Evolutionary conservation across 2,888 invertebrate genomes (phyloP), one percentile per base, ranked within the genome.

Genomic region (Microctonus aethiopoides): DNA sequence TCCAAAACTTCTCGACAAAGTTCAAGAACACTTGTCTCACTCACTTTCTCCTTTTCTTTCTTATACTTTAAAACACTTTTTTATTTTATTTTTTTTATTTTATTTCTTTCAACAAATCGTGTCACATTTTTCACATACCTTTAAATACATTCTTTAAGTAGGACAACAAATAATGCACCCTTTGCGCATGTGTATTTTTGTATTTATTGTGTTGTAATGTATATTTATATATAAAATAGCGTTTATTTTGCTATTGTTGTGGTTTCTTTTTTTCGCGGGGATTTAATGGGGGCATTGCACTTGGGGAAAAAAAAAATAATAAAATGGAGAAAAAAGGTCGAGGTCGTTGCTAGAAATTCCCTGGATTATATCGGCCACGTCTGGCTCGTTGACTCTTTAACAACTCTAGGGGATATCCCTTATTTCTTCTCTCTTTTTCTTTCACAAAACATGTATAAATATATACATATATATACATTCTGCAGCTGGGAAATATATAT

Each of bases 371-470:
- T 63, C 41, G 62, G 41, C 36, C 56, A 65, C 39, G 65, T 36
- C 26, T 26, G 16, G 36, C 54, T 32, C 26, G 16, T 65, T 39
- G 39, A 29, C 56, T 39, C 16, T 65, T 65, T 65, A 65, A 65
- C 54, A 65, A 65, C 65, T 65, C 56, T 56, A 56, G 65, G 63
- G 52, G 52, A 63, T 46, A 46, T 63, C 34, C 51, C 51, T 20
- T 22, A 52, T 52, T 20, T 34, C 7, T 7, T 46, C 32, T 32
- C 32, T 29, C 34, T 32, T n/a, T 26, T 26, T 26, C 22, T 54
- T 24, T 22, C 13, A 24, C 4, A n/a, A 54, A 54, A 11, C 6
- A 13, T 36, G 9, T 65, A 32, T n/a, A 7, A 13, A 46, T 63
- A 46, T 63, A 51, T 24, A 24, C 9, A 32, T 51, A 34, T 34